Percentiles rank a stretch among this genome's conserved stretches.
Evolutionary conservation across 2,888 invertebrate genomes (phyloP).

Genomic region (Dicycla oo): DNA sequence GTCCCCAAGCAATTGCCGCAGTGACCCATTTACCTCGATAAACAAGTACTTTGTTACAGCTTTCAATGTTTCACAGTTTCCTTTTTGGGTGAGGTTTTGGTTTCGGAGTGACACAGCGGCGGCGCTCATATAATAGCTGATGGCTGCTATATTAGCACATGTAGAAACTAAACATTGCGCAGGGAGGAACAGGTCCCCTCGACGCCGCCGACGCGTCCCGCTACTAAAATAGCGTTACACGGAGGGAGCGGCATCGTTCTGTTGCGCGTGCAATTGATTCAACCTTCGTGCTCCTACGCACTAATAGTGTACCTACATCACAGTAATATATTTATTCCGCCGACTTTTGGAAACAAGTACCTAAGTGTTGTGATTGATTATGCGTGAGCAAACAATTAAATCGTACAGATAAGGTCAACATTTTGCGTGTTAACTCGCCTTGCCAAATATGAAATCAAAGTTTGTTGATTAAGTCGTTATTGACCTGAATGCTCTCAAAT

Average conservation of each 20-base stretch:
- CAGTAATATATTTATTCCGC: background rate
- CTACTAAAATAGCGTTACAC: conserved; percentile 50
- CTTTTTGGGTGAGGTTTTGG: conserved; percentile 28
- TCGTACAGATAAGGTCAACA: conserved; percentile 28
- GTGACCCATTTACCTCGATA: conserved; percentile 47
- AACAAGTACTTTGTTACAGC: conserved; percentile 3
- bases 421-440: conserved; percentile 10
- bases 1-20: conserved; percentile 27
- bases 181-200: conserved; percentile 50
- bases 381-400: background rate
- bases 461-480: conserved; percentile 31
- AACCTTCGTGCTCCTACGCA: conserved; percentile 69
- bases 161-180: conserved; percentile 22
- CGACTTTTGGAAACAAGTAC: background rate
- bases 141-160: conserved; percentile 17
- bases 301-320: conserved; percentile 9
- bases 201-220: conserved; percentile 38
- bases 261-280: conserved; percentile 76
- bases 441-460: conserved; percentile 23
- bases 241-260: conserved; percentile 43
- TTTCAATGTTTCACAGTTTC: conserved; percentile 9
- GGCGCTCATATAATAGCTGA: conserved; percentile 1
- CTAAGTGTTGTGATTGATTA: background rate
- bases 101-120: background rate
- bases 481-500: conserved; percentile 31